Evolutionary conservation across 2,797 vertebrate genomes (phyloP).

Genomic region (Trematomus bernacchii): DNA sequence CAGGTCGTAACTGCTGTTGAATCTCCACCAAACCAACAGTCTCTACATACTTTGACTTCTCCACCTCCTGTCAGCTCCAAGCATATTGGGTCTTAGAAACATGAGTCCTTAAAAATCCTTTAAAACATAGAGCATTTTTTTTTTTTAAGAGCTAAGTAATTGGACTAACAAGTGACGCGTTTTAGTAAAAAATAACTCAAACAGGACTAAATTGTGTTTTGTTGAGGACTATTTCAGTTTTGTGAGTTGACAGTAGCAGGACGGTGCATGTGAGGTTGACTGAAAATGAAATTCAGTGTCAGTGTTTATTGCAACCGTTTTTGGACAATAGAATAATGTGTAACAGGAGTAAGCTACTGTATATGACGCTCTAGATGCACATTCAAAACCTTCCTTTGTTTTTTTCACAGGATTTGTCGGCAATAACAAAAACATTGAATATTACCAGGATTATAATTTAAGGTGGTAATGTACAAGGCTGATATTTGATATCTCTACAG

Average conservation of each 20-base stretch:
- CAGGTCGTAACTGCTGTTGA: not conserved
- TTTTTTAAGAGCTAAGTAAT: not conserved
- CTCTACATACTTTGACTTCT: not conserved
- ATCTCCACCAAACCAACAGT: conserved; percentile 14
- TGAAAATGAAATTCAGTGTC: not conserved
- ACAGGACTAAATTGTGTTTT: not conserved
- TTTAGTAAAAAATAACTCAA: not conserved
- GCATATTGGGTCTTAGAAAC: not conserved
- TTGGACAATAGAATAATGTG: too few relatives aligned
- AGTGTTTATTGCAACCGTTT: not conserved
- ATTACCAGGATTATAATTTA: conserved; percentile 21
- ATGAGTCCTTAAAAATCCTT: not conserved
- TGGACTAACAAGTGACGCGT: not conserved
- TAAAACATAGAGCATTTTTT: not conserved
- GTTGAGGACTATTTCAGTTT: not conserved
- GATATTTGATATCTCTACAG: conserved; percentile 41
- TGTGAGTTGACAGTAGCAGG: not conserved
- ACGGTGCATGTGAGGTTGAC: not conserved
- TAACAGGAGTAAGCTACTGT: too few relatives aligned
- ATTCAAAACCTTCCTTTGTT: not conserved
- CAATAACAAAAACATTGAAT: conserved; percentile 17
- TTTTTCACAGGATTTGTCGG: conserved; percentile 28
- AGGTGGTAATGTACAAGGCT: conserved; percentile 7
- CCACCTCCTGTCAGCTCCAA: not conserved
- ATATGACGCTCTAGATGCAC: not conserved